phyloP scores from a whole-genome alignment of 2,113 vertebrate species.

The human (Homo sapiens) region DNA sequence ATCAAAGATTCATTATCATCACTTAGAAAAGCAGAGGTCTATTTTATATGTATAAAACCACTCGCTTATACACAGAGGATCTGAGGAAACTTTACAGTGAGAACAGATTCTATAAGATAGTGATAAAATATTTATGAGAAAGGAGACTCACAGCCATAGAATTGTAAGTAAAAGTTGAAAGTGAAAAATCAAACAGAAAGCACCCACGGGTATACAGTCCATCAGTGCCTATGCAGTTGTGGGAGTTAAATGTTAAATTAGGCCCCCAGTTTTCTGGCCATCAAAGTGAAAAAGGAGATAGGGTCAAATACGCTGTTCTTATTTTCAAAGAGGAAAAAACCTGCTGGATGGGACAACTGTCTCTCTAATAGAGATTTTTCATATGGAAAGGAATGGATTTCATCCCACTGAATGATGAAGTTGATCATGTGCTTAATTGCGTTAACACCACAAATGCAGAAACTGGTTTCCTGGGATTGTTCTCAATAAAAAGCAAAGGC shows the following conservation, averaged over 20 bases:
- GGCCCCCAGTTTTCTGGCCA: not conserved
- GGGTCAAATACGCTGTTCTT: not conserved
- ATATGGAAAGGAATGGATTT: not conserved
- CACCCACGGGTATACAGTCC: not conserved
- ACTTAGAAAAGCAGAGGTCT: not conserved
- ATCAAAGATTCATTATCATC: not conserved
- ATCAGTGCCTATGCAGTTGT: not conserved
- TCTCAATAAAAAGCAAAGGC: not conserved
- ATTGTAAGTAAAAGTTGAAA: not conserved
- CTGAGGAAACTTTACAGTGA: not conserved
- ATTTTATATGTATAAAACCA: not conserved
- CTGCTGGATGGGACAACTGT: not conserved
- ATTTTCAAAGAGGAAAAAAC: not conserved
- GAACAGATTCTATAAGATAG: slow-evolving; percentile 12
- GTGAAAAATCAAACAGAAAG: not conserved
- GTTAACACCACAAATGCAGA: not conserved
- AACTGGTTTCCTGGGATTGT: not conserved
- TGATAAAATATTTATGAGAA: slow-evolving; percentile 54
- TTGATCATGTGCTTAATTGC: not conserved
- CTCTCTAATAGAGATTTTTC: not conserved
- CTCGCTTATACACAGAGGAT: not conserved
- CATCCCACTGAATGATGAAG: not conserved
- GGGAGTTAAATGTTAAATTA: not conserved
- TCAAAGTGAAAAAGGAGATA: not conserved
- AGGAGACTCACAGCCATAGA: not conserved